Percentiles rank a stretch among this genome's conserved stretches.
Conservation (phyloP, 2,797 vertebrate species). For the Hoplostethus mediterraneus region DNA sequence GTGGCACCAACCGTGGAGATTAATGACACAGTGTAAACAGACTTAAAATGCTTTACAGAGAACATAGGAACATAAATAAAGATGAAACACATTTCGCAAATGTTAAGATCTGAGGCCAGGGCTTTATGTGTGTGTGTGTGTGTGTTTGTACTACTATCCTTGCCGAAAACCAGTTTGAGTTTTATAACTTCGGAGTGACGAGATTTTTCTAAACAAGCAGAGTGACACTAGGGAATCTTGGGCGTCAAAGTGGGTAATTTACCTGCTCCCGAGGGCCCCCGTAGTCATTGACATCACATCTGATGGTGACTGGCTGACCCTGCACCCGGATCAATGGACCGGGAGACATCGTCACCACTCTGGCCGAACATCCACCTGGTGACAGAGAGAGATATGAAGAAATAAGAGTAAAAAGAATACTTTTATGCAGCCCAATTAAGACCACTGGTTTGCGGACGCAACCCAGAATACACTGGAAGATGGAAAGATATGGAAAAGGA, state of each 20-base stretch:
- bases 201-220: too few species aligned
- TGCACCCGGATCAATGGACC: slow-evolving; percentile 90
- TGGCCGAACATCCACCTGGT: slow-evolving; percentile 83
- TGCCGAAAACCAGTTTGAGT: too few species aligned
- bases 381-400: not conserved
- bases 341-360: slow-evolving; percentile 88
- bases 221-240: not conserved
- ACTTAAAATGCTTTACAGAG: not conserved
- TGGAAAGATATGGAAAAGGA: too few species aligned
- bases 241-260: not conserved
- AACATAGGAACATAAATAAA: too few species aligned
- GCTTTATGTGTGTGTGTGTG: not conserved
- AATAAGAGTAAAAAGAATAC: not conserved
- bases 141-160: not conserved
- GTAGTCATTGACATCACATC: slow-evolving; percentile 91
- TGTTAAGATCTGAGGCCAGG: not conserved
- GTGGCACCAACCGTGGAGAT: too few species aligned
- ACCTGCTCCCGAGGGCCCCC: slow-evolving; percentile 92
- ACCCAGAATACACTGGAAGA: too few species aligned
- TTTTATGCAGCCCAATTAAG: too few species aligned
- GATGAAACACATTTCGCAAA: not conserved
- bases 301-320: slow-evolving; percentile 88
- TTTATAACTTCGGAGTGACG: too few species aligned
- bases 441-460: too few species aligned
- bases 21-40: too few species aligned